Evolutionary conservation across 2,888 invertebrate species (phyloP).

Genomic region (Fragum whitleyi): DNA sequence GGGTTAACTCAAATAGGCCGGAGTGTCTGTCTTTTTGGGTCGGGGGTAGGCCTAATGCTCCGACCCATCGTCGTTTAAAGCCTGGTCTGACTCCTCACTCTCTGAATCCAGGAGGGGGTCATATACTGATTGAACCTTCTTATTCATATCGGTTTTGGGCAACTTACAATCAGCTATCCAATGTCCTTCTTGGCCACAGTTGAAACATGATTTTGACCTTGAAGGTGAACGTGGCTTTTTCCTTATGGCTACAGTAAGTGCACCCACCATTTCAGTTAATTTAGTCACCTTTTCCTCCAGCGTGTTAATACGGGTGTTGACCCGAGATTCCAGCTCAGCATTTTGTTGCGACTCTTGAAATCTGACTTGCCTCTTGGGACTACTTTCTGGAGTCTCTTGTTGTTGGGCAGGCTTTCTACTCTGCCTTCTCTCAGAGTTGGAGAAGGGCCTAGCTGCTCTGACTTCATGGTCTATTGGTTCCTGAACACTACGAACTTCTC

Average conservation of each 20-base stretch:
- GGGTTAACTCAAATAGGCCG: no score
- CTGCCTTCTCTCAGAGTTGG: background rate
- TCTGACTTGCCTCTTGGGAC: background rate
- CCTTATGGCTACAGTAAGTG: background rate
- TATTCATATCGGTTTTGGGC: no score
- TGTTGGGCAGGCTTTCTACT: background rate
- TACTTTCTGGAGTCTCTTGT: background rate
- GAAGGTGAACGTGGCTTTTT: background rate
- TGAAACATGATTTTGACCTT: background rate
- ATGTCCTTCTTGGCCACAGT: conserved; percentile 20
- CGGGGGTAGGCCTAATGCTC: no score
- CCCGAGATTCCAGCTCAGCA: no score
- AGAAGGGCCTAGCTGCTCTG: background rate
- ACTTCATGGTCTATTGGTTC: background rate
- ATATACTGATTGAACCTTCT: no score
- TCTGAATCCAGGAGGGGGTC: no score
- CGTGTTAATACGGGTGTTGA: background rate
- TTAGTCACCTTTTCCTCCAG: background rate
- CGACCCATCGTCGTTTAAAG: no score
- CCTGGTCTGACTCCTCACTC: no score
- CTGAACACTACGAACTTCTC: background rate
- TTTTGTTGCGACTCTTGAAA: background rate
- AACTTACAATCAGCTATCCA: background rate
- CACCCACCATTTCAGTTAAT: background rate
- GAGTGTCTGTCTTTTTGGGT: no score